Conservation (phyloP, 2,888 invertebrate species). For the Pyrrhosoma nymphula region DNA sequence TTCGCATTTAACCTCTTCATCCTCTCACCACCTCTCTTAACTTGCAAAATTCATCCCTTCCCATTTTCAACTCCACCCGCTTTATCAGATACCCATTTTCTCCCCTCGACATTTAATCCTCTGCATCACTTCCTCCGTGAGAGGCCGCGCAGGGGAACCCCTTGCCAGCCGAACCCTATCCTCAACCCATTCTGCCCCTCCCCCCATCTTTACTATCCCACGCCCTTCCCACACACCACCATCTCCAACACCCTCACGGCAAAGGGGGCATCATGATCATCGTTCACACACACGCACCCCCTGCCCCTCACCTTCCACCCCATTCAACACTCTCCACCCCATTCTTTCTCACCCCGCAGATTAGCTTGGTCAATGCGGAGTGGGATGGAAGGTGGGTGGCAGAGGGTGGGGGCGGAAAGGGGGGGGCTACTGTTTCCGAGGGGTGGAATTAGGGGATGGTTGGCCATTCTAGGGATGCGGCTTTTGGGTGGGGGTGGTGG, state of each 20-base stretch:
- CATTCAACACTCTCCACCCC: constrained; percentile 25
- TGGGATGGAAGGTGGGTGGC: not conserved
- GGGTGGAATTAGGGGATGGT: not conserved
- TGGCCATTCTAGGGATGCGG: not conserved
- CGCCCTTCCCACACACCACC: not conserved
- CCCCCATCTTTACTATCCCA: not conserved
- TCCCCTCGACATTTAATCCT: constrained; percentile 65
- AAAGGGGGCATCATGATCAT: not conserved
- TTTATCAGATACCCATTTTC: constrained; percentile 67
- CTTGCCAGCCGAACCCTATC: not conserved
- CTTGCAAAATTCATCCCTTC: constrained; percentile 36
- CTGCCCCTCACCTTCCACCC: not conserved
- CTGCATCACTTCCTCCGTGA: constrained; percentile 64
- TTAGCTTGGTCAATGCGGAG: constrained; percentile 60
- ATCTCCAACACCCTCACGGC: not conserved
- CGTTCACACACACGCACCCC: not conserved
- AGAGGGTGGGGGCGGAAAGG: not conserved
- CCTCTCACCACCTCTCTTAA: not conserved
- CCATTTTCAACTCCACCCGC: not conserved
- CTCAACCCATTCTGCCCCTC: not conserved
- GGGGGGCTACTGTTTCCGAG: not conserved
- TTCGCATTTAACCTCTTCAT: constrained; percentile 43
- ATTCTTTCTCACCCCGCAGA: constrained; percentile 36
- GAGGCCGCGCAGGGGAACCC: not conserved
- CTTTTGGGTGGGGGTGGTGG: constrained; percentile 15